Percentiles rank a stretch among this genome's conserved stretches.
Evolutionary conservation across 1,140 invertebrate genomes (phyloP).

Genomic region (Drosophila busckii): DNA sequence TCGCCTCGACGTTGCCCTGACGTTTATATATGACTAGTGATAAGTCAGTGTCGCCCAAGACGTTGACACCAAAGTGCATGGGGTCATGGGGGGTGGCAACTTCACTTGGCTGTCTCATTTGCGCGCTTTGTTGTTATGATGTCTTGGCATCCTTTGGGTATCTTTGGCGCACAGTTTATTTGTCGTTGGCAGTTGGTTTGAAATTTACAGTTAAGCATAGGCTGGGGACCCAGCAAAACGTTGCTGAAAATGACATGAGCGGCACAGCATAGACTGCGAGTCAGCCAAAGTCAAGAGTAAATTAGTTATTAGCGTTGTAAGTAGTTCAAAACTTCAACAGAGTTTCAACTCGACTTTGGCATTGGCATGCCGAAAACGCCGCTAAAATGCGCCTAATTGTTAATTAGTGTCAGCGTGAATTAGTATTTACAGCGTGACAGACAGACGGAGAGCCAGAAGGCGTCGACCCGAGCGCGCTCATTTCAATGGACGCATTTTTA

Average conservation of each 20-base stretch:
- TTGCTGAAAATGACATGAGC: constrained; percentile 30
- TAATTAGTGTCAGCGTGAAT: constrained; percentile 74
- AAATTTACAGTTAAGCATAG: constrained; percentile 62
- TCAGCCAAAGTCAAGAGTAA: constrained; percentile 54
- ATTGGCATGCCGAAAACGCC: constrained; percentile 39
- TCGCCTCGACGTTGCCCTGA: constrained; percentile 21
- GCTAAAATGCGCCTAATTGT: constrained; percentile 76
- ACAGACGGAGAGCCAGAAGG: not conserved
- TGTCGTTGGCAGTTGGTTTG: constrained; percentile 66
- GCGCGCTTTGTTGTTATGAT: constrained; percentile 45
- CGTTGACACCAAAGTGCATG: constrained; percentile 47
- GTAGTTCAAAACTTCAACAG: constrained; percentile 64
- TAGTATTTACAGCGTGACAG: constrained; percentile 49
- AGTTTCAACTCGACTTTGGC: constrained; percentile 19
- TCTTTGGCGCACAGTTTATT: constrained; percentile 60
- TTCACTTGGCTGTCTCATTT: constrained; percentile 20
- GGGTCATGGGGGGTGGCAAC: not conserved
- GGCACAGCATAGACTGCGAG: not conserved
- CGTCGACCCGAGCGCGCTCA: constrained; percentile 5
- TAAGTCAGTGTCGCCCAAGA: constrained; percentile 52
- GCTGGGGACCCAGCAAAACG: constrained; percentile 43
- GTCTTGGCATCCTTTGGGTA: constrained; percentile 60
- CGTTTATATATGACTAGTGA: constrained; percentile 71
- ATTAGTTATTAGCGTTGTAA: constrained; percentile 74
- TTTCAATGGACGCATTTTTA: constrained; percentile 63